Base-by-base conservation (phyloP, 1,140 invertebrate species). In the Zaprionus ghesquierei region DNA sequence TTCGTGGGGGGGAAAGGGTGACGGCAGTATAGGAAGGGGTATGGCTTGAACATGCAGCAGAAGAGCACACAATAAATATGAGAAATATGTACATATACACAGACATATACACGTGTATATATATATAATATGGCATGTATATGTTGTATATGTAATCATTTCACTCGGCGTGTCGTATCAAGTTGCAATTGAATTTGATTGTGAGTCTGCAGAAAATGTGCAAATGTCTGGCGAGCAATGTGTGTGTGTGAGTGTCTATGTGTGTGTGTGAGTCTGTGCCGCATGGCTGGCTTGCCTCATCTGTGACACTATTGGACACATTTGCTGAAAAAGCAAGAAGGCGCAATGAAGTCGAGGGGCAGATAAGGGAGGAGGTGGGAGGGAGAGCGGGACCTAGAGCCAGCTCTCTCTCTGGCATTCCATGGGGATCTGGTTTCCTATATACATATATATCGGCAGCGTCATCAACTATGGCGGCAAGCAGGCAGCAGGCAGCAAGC, bases 121-220 rank as follows among this genome's bases (percentile, higher is more conserved):
- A 33, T 33, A 33, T 33, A 33, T 13, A 10, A 33, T 46, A 46
- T 20, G 12, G 4, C 12, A 38, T 41, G 15, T 41, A 41, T 41
- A 15, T 41, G n/a, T 41, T 22, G 5, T 27, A 18, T 51, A 51
- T 50, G 35, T 53, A 70, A 64, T 70, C 50, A 70, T 56, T 60
- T 27, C 68, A 70, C 51, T 38, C 38, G 33, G n/a, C 41, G 50
- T 56, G 29, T 51, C 59, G 55, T 73, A 73, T 73, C 64, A 56
- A 56, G 41, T 73, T 73, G 56, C 70, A 73, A 56, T 58, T 69
- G 58, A 68, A 69, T 69, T 71, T 62, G 50, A 61, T 73, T 61
- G 58, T 61, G 49, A 35, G 15, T 73, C 50, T 53, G 70, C 46
- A 41, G 64, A 73, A 73, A 73, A 68, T 54, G 46, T 55, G 64